Base-by-base conservation (phyloP, 2,797 vertebrate genomes). In the Anas flavirostris region DNA sequence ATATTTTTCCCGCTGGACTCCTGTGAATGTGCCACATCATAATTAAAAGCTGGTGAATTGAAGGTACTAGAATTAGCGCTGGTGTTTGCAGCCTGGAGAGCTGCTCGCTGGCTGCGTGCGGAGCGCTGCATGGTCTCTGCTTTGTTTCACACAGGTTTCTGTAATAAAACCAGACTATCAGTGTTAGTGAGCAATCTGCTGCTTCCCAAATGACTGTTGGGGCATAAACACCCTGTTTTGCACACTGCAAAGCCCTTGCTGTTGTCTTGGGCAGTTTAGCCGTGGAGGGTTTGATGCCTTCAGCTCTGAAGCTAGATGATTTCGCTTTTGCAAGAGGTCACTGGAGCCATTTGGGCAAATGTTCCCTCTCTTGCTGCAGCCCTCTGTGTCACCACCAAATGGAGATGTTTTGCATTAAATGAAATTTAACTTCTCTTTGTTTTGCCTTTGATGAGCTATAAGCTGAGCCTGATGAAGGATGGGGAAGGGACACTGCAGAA, bases 231-330 rank as follows among this genome's bases (percentile, higher is more conserved):
- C 64, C 82, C 33, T 14, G 21, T 3, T 48, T 37, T 62, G 58
- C 77, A 62, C 59, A 29, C 88, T 64, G 69, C 4, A 48, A 41
- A 53, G 11, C 6, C 62, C 21, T 70, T 41, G 66, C 80, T 43
- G 0, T 0, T 0, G 0, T 31, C 62, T 56, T 0, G 1, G 0
- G 1, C 8, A 9, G 22, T 21, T 63, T 8, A 1, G 0, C 0
- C 14, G 8, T 3, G 63, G 7, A 70, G 31, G 14, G 1, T 5
- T 16, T 8, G 50, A 21, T 7, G 25, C 59, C 41, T 28, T 56
- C 67, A n/a, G 46, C 68, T 70, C 33, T 1, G 39, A 0, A n/a
- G 75, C 88, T 43, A 2, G 29, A 25, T 48, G 14, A 14, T 23
- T 10, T 31, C 59, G 0, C 46, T 56, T 60, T 37, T 1, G 1